Evolutionary conservation across 2,888 invertebrate genomes (phyloP).

Genomic region (Petrolisthes cinctipes): DNA sequence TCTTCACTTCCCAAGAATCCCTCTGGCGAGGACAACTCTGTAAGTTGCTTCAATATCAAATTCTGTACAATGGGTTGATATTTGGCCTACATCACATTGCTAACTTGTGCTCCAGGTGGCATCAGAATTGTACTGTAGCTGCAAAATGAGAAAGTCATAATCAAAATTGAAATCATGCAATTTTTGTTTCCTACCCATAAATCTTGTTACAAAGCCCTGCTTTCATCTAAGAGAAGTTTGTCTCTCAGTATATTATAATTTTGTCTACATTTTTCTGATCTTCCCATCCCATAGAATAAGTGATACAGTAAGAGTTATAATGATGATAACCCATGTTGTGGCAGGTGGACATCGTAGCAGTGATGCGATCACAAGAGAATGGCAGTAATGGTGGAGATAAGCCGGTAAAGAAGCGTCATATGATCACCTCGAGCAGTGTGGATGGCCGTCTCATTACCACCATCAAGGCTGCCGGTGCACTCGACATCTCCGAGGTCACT

Average conservation of each 20-base stretch:
- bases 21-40: slow-evolving; percentile 37
- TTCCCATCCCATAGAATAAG: background rate
- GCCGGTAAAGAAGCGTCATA: slow-evolving; percentile 56
- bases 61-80: no score
- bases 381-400: slow-evolving; percentile 51
- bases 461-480: slow-evolving; percentile 51
- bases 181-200: no score
- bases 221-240: no score
- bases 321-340: background rate
- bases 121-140: no score
- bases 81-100: no score
- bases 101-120: no score
- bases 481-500: slow-evolving; percentile 50
- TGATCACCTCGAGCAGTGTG: slow-evolving; percentile 62
- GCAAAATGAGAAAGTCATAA: no score
- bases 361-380: slow-evolving; percentile 32
- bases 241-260: no score
- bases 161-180: no score
- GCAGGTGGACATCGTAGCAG: slow-evolving; percentile 52
- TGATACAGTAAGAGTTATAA: background rate
- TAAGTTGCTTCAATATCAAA: slow-evolving; percentile 1
- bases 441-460: slow-evolving; percentile 63
- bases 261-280: no score
- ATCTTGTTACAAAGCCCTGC: no score
- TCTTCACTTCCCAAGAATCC: slow-evolving; percentile 9